Evolutionary conservation across 2,113 vertebrate genomes (phyloP).

Genomic region (Amblyornis subalaris): DNA sequence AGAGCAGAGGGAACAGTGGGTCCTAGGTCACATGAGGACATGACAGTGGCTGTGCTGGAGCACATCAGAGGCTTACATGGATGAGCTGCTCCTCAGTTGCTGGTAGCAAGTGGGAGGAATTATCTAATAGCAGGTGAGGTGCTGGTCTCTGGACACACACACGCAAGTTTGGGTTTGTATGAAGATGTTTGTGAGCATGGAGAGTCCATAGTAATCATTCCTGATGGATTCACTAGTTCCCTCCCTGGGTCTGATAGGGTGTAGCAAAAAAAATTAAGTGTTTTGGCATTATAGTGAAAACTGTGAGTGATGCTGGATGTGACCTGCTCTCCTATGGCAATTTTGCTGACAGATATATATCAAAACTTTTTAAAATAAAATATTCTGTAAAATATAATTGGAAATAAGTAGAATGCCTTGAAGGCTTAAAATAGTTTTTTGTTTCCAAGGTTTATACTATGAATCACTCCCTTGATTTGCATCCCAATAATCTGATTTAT

Average conservation of each 20-base stretch:
- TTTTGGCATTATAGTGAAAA: not conserved
- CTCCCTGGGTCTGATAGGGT: not conserved
- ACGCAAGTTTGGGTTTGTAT: not conserved
- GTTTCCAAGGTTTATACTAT: not conserved
- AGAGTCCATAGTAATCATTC: fast-evolving
- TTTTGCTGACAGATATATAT: not conserved
- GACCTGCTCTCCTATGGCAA: not conserved
- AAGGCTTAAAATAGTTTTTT: not conserved
- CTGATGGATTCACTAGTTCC: not conserved
- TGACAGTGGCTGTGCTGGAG: not conserved
- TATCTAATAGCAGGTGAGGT: not conserved
- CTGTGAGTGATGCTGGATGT: not conserved
- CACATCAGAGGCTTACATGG: not conserved
- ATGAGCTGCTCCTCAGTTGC: not conserved
- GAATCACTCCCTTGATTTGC: not conserved
- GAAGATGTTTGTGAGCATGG: not conserved
- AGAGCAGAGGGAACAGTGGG: not conserved
- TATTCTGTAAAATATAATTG: not conserved
- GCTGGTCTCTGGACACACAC: not conserved
- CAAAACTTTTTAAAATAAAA: not conserved
- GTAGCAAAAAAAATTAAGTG: not conserved
- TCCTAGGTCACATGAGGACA: not conserved
- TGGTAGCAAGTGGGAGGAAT: not conserved
- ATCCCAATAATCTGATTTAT: conserved; percentile 18
- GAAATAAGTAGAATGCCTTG: not conserved